Percentiles rank a stretch among this genome's conserved stretches.
Conservation (phyloP, 2,797 vertebrate genomes). For the Parauchenoglanis ngamensis region DNA sequence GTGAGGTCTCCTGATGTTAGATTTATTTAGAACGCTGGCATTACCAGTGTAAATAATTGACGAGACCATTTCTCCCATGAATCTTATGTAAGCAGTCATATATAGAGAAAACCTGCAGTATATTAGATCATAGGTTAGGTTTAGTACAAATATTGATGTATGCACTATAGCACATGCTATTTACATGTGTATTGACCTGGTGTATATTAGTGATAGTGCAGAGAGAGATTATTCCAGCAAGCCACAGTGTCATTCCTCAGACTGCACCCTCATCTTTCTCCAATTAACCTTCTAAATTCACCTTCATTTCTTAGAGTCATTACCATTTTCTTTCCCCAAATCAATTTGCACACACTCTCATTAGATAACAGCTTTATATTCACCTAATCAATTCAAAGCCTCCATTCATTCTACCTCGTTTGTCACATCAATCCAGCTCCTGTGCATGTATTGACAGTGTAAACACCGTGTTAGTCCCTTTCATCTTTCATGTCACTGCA, state of each 20-base stretch:
- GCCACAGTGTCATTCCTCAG: conserved; percentile 71
- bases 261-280: conserved; percentile 65
- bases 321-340: conserved; percentile 24
- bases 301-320: conserved; percentile 52
- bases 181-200: conserved; percentile 45
- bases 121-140: conserved; percentile 4
- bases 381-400: conserved; percentile 35
- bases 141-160: conserved; percentile 22
- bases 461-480: neutral
- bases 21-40: conserved; percentile 24
- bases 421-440: neutral
- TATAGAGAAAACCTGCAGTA: conserved; percentile 22
- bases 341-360: conserved; percentile 34
- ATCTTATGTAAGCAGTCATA: conserved; percentile 28
- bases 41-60: conserved; percentile 32
- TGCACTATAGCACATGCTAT: neutral
- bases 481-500: neutral
- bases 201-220: conserved; percentile 61
- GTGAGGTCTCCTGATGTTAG: conserved; percentile 27
- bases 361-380: conserved; percentile 25
- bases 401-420: conserved; percentile 23
- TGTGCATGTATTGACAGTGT: neutral
- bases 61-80: conserved; percentile 10
- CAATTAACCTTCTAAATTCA: conserved; percentile 67
- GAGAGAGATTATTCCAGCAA: conserved; percentile 69